Evolutionary conservation across 2,888 invertebrate genomes (phyloP), one percentile per base, ranked within the genome.

Genomic region (Acleris holmiana): DNA sequence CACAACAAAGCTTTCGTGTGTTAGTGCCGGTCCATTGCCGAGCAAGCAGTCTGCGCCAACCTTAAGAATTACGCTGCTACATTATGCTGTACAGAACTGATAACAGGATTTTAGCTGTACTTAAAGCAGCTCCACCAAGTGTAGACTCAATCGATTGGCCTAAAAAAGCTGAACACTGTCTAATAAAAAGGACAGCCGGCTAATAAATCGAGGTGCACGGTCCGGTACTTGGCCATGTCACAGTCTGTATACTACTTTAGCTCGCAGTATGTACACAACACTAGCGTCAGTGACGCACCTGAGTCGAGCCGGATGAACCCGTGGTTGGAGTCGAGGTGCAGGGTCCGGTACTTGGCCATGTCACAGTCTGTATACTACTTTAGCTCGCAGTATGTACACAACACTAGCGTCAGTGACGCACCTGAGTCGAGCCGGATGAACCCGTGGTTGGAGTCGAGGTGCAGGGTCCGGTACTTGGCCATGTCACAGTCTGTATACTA

Each of bases 331-430:
- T 95, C 94, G 66, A 93, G 76, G 71, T 95, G 95, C 69, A 94
- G 82, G 78, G 94, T 93, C 35, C 93, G 92, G 83, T 96, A 95
- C 79, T 95, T 95, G 76, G 94, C 91, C 95, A 95, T 95, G 67
- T 96, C 94, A 76, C 96, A 96, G 46, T 94, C 94, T 2, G 90
- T 78, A 80, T 96, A 96, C 72, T 93, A 93, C 77, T 95, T 95
- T 67, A 96, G 78, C 69, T 95, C 94, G 79, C 96, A 96, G 82
- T 71, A 89, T 68, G 90, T 89, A 17, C 17, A 2, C n/a, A 4
- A 10, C 29, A 10, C 29, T 3, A 29, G 10, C 29, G 29, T 10
- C 10, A 17, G 41, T 19, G 13, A 18, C 5, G 78, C 80, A 94
- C 95, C 95, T 69, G 95, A 94, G 68, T 94, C 92, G 2, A 94